Base-by-base conservation (phyloP, 2,113 vertebrate species). In the Grantiella picta region DNA sequence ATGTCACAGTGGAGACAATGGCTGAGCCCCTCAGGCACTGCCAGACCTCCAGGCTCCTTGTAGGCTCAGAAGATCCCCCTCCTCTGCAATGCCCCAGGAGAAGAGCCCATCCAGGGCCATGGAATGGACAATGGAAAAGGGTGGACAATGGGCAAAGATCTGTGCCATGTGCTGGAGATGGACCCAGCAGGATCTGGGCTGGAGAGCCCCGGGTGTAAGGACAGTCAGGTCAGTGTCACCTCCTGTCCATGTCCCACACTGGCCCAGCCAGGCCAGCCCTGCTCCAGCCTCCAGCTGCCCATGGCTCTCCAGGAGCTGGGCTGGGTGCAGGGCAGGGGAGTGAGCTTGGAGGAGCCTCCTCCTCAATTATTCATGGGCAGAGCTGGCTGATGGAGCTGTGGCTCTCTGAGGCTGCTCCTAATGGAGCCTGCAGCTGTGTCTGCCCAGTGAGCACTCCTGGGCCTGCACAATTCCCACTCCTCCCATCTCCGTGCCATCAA, bases 291-390 rank as follows among this genome's bases (percentile, higher is more conserved):
- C 52, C 27, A 4, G 35, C 21, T 23, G 28, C n/a, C 40, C 18
- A 4, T 9, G 24, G 50, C 12, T 59, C 49, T 45, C 54, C 29
- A 8, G 63, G 40, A 80, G 64, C 45, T 33, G 25, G 49, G 17
- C 42, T 44, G 65, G 73, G 61, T 52, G 60, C 53, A 81, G 87
- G 28, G 52, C 28, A 63, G 29, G 45, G 20, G 63, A 75, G 25
- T 68, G 40, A 92, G 81, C 64, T 63, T 0, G 1, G 31, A 84
- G 65, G 47, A 86, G 76, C 29, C 49, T 94, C 19, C 78, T 81
- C 5, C 75, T 97, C 77, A 96, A 97, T 97, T 63, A 97, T 97
- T 97, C 27, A 97, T 95, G 72, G 44, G 16, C n/a, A 88, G 40
- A 36, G 52, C 53, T 78, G 79, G 42, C 80, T 92, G 82, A 94